Conservation (phyloP, 2,888 invertebrate genomes). For the Isotomurus palustris region DNA sequence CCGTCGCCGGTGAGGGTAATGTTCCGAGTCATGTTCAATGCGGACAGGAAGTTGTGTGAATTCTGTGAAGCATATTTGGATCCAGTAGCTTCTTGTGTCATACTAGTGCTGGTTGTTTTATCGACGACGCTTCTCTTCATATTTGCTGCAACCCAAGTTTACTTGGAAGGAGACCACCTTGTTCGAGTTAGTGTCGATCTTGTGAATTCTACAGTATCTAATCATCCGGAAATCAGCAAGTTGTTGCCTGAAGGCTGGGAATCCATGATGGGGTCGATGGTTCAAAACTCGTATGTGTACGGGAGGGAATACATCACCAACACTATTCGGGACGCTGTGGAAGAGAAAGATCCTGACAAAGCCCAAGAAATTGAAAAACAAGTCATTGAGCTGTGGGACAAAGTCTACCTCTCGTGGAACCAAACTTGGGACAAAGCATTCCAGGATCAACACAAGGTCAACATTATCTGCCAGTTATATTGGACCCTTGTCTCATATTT, state of each 20-base stretch:
- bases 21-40: constrained; percentile 59
- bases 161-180: constrained; percentile 88
- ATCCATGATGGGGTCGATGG: constrained; percentile 78
- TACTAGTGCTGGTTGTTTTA: constrained; percentile 78
- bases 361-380: constrained; percentile 79
- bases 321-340: constrained; percentile 56
- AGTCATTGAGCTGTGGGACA: constrained; percentile 87
- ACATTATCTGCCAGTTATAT: not conserved
- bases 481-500: not conserved
- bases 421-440: constrained; percentile 48
- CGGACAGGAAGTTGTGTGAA: constrained; percentile 36
- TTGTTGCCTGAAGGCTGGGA: constrained; percentile 80
- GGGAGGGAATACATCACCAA: constrained; percentile 86
- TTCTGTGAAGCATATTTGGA: constrained; percentile 61
- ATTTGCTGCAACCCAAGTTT: constrained; percentile 81
- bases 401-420: constrained; percentile 88
- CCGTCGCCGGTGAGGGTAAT: constrained; percentile 59
- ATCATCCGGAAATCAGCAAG: constrained; percentile 77
- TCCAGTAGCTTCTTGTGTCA: constrained; percentile 76
- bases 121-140: constrained; percentile 72
- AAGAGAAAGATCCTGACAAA: constrained; percentile 73
- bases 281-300: constrained; percentile 81
- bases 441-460: constrained; percentile 1
- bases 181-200: constrained; percentile 64
- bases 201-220: constrained; percentile 79